phyloP scores from a whole-genome alignment of 37 sponge, comb jelly and placozoan species.

The Tethya wilhelma region DNA sequence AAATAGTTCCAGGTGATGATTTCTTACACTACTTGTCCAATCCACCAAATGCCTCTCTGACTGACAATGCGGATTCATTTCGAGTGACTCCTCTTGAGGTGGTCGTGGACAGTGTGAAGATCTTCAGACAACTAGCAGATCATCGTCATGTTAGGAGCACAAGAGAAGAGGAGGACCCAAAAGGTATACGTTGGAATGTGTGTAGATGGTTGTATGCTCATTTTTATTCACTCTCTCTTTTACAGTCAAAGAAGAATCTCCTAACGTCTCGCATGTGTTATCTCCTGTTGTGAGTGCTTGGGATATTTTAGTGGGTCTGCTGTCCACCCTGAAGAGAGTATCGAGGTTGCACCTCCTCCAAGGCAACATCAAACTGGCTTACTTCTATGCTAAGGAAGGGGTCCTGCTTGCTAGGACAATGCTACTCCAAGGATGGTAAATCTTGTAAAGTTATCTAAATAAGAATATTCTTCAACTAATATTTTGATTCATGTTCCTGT shows the following conservation, averaged over 20 bases:
- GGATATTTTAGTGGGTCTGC: slow-evolving; percentile 9
- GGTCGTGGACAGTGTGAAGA: not conserved
- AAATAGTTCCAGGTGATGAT: not conserved
- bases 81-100: not conserved
- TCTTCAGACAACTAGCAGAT: not conserved
- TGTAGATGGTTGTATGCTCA: too few species aligned
- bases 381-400: slow-evolving; percentile 58
- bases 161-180: not conserved
- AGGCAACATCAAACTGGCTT: slow-evolving; percentile 30
- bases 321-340: slow-evolving; percentile 8
- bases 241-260: not conserved
- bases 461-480: not conserved
- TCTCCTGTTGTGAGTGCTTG: slow-evolving; percentile 9
- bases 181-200: not conserved
- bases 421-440: slow-evolving; percentile 41
- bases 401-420: slow-evolving; percentile 39
- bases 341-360: slow-evolving; percentile 4
- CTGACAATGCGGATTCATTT: not conserved
- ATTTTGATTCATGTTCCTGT: not conserved
- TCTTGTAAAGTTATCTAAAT: too few species aligned
- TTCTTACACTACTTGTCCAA: not conserved
- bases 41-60: not conserved
- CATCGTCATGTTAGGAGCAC: not conserved
- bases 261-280: not conserved
- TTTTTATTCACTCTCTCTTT: too few species aligned